Base-by-base conservation (phyloP, 2,888 invertebrate species). In the Aspidiotus rigidus region DNA sequence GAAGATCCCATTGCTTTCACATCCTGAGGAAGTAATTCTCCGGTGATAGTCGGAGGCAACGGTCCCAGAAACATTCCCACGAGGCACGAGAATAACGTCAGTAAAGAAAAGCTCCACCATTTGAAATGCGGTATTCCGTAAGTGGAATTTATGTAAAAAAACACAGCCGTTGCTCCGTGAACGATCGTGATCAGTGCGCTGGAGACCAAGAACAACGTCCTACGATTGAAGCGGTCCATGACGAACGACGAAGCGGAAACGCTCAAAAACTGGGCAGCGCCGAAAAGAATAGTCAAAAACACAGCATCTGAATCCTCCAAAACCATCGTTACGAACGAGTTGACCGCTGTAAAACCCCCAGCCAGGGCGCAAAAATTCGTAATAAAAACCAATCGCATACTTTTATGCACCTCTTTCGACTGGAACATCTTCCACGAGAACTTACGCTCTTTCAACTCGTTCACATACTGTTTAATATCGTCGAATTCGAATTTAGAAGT, bases 281-380 rank as follows among this genome's bases (percentile, higher is more conserved):
- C 67, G 54, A 49, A 69, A 7, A 69, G 42, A 7, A 61, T 61
- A 16, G 61, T 61, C 16, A 69, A 69, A 42, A 60, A 28, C 7
- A 64, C 11, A 16, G 15, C 10, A 2, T 64, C 40, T 1, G 64
- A 53, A 10, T 53, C n/a, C 6, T 15, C 28, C 15, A 64, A 64
- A 7, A 55, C 55, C 16, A 8, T 55, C 7, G 64, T 16, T 7
- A 53, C 55, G 13, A 53, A 64, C 7, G 64, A 15, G 15, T 39
- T 49, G 8, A 64, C 15, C 40, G 64, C 49, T 7, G 15, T 7
- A 41, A 64, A 64, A 2, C 64, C 64, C 39, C 40, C 55, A 13
- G n/a, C n/a, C 53, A 53, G 11, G 3, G n/a, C n/a, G 53, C 11
- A 53, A n/a, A 53, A 53, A n/a, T n/a, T 13, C 53, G n/a, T 13